Evolutionary conservation across 2,888 invertebrate genomes (phyloP).

Genomic region (Chrysolina americana): DNA sequence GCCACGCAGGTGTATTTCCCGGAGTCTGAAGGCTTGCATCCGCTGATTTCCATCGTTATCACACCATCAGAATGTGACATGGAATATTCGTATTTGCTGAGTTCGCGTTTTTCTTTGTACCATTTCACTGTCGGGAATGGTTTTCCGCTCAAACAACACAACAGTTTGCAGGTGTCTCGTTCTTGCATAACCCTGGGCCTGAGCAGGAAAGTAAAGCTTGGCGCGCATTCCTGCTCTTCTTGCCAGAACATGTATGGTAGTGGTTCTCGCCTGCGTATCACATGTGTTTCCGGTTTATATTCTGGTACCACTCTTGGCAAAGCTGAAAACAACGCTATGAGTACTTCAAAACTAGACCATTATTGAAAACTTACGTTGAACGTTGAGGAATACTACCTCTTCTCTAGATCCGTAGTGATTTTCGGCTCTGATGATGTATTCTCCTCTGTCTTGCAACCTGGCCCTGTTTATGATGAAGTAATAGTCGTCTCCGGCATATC

Average conservation of each 20-base stretch:
- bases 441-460: conserved; percentile 95
- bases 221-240: conserved; percentile 93
- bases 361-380: conserved; percentile 82
- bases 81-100: conserved; percentile 91
- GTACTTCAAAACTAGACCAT: neutral
- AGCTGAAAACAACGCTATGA: conserved; percentile 70
- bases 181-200: conserved; percentile 98
- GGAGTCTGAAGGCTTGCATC: conserved; percentile 94
- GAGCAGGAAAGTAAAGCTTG: conserved; percentile 97
- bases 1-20: conserved; percentile 97
- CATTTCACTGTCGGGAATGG: conserved; percentile 94
- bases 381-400: conserved; percentile 96
- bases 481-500: conserved; percentile 96
- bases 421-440: conserved; percentile 96
- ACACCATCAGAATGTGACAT: conserved; percentile 96
- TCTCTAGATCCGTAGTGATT: conserved; percentile 97
- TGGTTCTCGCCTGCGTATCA: conserved; percentile 84
- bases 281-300: conserved; percentile 79
- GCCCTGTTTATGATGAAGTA: conserved; percentile 98
- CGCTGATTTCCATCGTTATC: conserved; percentile 95
- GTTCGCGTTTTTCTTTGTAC: conserved; percentile 93
- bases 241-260: conserved; percentile 92
- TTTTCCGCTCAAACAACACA: conserved; percentile 96
- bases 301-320: conserved; percentile 81
- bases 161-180: conserved; percentile 96